A percentile compares a stretch with the other conserved stretches of the same genome.
These are phyloP conservation scores for Tichodroma muraria DNA, from an alignment of 2,113 vertebrate genomes.

Conservation along the genomic window DNA sequence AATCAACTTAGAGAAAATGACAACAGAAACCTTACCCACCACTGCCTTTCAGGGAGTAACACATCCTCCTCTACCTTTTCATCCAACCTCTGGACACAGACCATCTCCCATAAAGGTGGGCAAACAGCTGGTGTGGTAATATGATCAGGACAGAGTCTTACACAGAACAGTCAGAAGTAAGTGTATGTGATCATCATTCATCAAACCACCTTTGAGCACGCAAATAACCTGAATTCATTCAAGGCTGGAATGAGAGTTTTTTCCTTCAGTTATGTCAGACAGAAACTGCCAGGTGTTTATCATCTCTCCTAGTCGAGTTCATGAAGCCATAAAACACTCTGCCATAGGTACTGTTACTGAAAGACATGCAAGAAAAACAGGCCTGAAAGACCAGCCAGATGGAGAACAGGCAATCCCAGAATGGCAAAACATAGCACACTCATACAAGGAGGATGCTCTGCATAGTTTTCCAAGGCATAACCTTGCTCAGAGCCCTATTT, in stretches of 20 bases:
- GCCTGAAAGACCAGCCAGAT: not conserved
- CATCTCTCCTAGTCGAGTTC: not conserved
- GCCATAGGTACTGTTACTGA: not conserved
- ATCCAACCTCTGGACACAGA: not conserved
- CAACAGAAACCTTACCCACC: not conserved
- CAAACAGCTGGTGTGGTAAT: not conserved
- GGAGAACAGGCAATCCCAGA: not conserved
- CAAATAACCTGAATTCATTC: not conserved
- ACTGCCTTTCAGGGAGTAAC: not conserved
- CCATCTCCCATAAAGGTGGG: not conserved
- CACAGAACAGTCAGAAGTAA: not conserved
- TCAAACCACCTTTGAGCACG: not conserved
- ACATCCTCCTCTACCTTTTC: not conserved
- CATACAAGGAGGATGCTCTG: not conserved
- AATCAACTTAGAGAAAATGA: not conserved
- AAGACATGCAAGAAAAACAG: not conserved
- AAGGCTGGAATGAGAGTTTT: not conserved
- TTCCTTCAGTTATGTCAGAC: not conserved
- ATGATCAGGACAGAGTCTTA: not conserved
- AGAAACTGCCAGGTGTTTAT: not conserved
- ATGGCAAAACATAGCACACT: not conserved
- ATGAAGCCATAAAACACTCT: not conserved
- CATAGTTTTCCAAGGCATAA: not conserved
- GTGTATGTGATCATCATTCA: not conserved
- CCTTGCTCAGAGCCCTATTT: not conserved